Conservation (phyloP, 2,113 vertebrate species). For the Phylloscopus trochilus region DNA sequence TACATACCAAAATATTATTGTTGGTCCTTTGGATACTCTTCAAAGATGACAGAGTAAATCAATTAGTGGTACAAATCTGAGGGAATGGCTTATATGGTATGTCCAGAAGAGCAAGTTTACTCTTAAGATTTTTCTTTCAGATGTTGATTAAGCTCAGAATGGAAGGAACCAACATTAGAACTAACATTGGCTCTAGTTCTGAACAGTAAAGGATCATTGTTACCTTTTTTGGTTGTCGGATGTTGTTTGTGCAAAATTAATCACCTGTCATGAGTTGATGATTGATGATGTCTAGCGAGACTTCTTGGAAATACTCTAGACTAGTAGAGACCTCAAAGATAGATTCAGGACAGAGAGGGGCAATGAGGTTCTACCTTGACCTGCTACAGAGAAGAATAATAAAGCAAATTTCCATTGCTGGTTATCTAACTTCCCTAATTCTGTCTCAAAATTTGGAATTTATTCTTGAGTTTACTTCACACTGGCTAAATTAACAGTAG, state of each 20-base stretch:
- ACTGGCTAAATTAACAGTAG: background rate
- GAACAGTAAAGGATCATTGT: background rate
- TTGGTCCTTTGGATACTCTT: background rate
- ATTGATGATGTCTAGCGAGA: background rate
- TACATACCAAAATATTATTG: background rate
- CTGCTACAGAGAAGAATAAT: background rate
- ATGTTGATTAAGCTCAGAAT: background rate
- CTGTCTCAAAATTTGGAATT: background rate
- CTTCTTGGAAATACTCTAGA: background rate
- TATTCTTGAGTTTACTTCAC: background rate
- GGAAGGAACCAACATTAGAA: background rate
- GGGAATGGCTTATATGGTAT: background rate
- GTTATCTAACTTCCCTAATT: background rate
- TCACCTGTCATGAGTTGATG: background rate
- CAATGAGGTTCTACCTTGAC: background rate
- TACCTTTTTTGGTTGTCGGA: background rate
- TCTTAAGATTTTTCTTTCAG: background rate
- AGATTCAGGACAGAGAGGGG: background rate
- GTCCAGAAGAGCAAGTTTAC: background rate
- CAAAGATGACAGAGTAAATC: background rate
- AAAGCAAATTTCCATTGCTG: background rate
- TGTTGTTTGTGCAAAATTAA: background rate
- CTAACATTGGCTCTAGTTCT: background rate
- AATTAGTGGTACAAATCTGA: background rate
- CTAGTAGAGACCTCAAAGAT: background rate